Conservation (phyloP, 2,113 vertebrate genomes). For the Charadrius vociferus region DNA sequence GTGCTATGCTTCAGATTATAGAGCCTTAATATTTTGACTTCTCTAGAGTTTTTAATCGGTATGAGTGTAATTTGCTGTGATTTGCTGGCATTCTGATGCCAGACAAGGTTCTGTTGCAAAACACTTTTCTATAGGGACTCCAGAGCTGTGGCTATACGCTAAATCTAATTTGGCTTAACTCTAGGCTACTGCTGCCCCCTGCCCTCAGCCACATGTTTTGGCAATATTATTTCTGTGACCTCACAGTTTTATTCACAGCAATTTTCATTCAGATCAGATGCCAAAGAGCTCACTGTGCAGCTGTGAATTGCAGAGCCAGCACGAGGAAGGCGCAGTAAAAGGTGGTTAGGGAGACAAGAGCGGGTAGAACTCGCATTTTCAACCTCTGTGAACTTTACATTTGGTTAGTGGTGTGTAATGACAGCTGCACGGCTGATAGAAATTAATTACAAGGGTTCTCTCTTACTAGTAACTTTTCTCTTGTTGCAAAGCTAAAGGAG, state of each 20-base stretch:
- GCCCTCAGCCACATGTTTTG: neutral
- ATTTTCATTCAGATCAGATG: neutral
- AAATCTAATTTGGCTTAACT: neutral
- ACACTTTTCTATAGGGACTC: neutral
- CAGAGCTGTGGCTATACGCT: neutral
- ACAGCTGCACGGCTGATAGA: neutral
- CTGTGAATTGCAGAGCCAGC: neutral
- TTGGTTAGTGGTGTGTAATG: neutral
- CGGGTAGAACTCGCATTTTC: neutral
- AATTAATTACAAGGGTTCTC: neutral
- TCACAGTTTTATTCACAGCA: neutral
- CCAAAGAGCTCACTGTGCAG: neutral
- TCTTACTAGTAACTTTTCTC: neutral
- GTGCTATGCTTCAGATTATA: neutral
- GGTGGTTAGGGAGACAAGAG: neutral
- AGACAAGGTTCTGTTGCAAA: neutral
- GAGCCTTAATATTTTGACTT: neutral
- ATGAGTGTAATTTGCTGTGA: neutral
- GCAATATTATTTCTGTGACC: neutral
- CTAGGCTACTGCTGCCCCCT: neutral
- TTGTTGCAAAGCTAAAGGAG: neutral
- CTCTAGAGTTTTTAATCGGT: neutral
- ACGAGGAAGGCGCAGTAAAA: neutral
- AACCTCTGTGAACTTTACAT: neutral
- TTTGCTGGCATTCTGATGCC: neutral